Evolutionary conservation across 2,888 invertebrate genomes (phyloP).

Genomic region (Ditylenchus weischeri): DNA sequence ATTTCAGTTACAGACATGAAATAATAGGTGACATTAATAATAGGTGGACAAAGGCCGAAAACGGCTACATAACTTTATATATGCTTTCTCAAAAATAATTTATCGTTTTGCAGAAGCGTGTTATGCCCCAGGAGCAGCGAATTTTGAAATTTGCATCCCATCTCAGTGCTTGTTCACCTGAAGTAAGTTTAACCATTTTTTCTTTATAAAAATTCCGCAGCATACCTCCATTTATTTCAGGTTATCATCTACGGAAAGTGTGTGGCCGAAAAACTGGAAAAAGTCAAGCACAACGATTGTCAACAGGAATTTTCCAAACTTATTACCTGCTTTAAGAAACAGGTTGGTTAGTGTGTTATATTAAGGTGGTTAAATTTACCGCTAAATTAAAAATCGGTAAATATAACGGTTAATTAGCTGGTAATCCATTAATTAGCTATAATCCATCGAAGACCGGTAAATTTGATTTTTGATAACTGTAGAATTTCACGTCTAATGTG

Average conservation of each 20-base stretch:
- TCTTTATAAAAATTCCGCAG: not conserved
- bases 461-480: no score
- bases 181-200: slow-evolving; percentile 30
- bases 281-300: slow-evolving; percentile 73
- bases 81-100: no score
- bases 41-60: no score
- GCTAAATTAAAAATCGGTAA: no score
- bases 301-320: slow-evolving; percentile 75
- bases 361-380: no score
- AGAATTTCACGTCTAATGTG: no score
- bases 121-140: slow-evolving; percentile 44
- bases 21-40: no score
- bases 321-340: slow-evolving; percentile 71
- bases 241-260: slow-evolving; percentile 76
- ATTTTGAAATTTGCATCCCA: slow-evolving; percentile 44
- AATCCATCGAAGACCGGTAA: no score
- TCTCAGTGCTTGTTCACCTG: slow-evolving; percentile 45
- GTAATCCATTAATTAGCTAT: no score
- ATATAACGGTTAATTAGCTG: no score
- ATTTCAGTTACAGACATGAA: no score
- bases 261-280: slow-evolving; percentile 72
- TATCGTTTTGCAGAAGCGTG: slow-evolving; percentile 3
- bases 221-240: slow-evolving; percentile 49
- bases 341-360: slow-evolving; percentile 63
- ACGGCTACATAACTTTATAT: no score